Conservation (phyloP, 2,113 vertebrate genomes). For the Lethenteron camtschaticum region DNA sequence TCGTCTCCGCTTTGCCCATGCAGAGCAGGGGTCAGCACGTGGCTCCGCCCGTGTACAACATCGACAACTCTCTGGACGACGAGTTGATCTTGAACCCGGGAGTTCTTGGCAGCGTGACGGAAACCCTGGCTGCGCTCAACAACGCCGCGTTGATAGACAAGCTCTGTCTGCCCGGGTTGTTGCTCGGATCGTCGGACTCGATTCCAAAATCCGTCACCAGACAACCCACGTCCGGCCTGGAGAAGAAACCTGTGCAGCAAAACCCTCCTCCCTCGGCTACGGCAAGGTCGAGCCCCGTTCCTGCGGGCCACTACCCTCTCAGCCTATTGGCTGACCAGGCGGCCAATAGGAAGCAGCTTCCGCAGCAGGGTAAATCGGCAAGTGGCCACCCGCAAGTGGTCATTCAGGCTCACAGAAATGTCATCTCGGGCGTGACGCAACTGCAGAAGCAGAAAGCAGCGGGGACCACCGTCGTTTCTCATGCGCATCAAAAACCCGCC, state of each 20-base stretch:
- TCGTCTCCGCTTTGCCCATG: too few species aligned
- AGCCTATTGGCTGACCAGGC: slow-evolving; percentile 40
- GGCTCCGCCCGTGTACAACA: slow-evolving; percentile 5
- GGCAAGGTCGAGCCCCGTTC: slow-evolving; percentile 10
- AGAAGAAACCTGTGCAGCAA: slow-evolving; percentile 25
- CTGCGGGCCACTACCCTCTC: slow-evolving; percentile 30
- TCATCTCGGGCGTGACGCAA: too few species aligned
- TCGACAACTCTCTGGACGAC: slow-evolving; percentile 30
- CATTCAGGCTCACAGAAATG: too few species aligned
- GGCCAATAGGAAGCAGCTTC: slow-evolving; percentile 24
- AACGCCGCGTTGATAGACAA: slow-evolving; percentile 13
- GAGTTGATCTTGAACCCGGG: slow-evolving; percentile 23
- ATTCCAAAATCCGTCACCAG: slow-evolving; percentile 16
- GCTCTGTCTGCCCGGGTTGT: too few species aligned
- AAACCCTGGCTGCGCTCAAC: slow-evolving; percentile 27
- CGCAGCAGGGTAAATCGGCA: slow-evolving; percentile 34
- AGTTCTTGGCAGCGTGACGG: slow-evolving; percentile 24
- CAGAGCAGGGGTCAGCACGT: too few species aligned
- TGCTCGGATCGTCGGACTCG: slow-evolving; percentile 4
- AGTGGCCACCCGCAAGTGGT: slow-evolving; percentile 7
- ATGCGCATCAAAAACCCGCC: too few species aligned
- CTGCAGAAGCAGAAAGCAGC: too few species aligned
- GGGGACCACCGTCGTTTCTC: too few species aligned
- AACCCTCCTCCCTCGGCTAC: slow-evolving; percentile 18
- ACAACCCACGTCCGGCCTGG: slow-evolving; percentile 31